Conservation (phyloP, 1,140 invertebrate species). For the Ceratina calcarata region DNA sequence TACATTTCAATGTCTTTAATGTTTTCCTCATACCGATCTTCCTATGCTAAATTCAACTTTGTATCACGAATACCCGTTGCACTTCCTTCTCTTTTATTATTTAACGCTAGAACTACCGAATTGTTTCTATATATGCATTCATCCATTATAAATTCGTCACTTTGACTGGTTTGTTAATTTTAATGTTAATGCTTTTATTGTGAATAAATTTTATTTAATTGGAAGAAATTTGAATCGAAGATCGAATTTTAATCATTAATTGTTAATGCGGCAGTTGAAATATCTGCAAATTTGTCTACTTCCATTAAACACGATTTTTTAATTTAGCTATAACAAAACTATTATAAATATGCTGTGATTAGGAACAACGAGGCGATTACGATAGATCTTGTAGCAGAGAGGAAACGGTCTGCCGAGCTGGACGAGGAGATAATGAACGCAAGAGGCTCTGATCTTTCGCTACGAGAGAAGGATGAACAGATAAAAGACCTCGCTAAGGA, state of each 20-base stretch:
- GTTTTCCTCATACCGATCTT: not conserved
- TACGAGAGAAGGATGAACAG: conserved; percentile 72
- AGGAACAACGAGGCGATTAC: conserved; percentile 68
- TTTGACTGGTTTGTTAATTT: no score
- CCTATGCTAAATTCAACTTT: not conserved
- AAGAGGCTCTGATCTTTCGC: conserved; percentile 61
- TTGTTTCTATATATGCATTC: no score
- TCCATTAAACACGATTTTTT: not conserved
- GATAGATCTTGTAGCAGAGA: conserved; percentile 63
- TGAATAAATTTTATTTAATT: no score
- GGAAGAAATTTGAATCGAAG: no score
- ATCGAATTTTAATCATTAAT: not conserved
- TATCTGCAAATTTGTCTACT: no score
- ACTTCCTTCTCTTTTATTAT: not conserved
- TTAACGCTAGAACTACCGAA: no score
- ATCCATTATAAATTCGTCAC: no score
- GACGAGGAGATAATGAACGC: conserved; percentile 65
- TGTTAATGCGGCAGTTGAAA: no score
- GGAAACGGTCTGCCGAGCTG: conserved; percentile 64
- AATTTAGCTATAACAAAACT: not conserved
- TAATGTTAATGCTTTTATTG: no score
- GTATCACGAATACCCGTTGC: not conserved
- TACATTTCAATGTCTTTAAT: conserved; percentile 44
- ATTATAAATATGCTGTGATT: conserved; percentile 16
- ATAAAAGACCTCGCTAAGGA: conserved; percentile 72